Conservation (phyloP, 2,888 invertebrate species). For the Shargacucullia verbasci region DNA sequence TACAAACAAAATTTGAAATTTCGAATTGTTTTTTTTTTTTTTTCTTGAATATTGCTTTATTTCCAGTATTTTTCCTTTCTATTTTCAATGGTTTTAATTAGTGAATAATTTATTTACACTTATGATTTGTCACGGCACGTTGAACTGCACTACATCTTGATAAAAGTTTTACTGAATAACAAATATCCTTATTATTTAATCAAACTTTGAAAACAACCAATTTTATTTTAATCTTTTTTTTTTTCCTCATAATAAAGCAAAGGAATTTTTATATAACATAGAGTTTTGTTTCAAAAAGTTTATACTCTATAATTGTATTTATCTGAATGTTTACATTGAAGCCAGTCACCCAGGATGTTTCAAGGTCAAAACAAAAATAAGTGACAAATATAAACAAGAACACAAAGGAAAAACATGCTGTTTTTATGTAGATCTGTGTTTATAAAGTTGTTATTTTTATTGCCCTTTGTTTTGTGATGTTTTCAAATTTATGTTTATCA, state of each 20-base stretch:
- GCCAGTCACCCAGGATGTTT: not conserved
- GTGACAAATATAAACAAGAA: not conserved
- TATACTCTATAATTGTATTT: too few relatives aligned
- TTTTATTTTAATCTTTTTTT: too few relatives aligned
- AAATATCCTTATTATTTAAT: too few relatives aligned
- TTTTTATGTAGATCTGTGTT: not conserved
- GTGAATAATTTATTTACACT: not conserved
- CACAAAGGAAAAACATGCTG: conserved; percentile 29
- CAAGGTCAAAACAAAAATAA: conserved; percentile 38
- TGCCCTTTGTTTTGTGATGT: conserved; percentile 17
- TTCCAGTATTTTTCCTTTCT: not conserved
- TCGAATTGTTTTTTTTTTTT: too few relatives aligned
- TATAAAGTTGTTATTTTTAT: conserved; percentile 19
- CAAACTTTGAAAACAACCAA: too few relatives aligned
- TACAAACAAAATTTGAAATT: conserved; percentile 47
- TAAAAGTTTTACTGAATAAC: too few relatives aligned
- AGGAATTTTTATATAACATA: too few relatives aligned
- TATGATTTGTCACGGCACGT: not conserved
- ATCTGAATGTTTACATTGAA: not conserved
- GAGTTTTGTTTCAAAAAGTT: too few relatives aligned
- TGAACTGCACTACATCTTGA: too few relatives aligned
- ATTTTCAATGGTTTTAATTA: not conserved
- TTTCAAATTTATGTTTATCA: not conserved
- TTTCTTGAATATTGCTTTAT: too few relatives aligned
- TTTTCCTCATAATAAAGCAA: too few relatives aligned